Conservation (phyloP, 37 sponge, comb jelly and placozoan species). For the Halichondria panicea region DNA sequence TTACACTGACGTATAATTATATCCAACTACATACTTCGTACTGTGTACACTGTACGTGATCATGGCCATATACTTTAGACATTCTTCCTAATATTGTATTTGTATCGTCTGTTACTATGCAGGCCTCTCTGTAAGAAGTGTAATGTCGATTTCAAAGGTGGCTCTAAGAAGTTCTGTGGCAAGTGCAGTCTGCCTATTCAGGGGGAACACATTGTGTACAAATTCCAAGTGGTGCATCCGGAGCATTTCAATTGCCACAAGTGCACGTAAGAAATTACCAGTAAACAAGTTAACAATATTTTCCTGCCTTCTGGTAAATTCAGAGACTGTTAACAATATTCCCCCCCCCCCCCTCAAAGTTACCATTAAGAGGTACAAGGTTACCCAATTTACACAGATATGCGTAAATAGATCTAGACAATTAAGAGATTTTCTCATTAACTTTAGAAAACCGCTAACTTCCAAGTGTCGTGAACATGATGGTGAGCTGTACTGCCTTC, state of each 20-base stretch:
- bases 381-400: not conserved
- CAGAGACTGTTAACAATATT: too few species aligned
- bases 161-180: conserved; percentile 80
- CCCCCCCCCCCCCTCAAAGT: not conserved
- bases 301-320: not conserved
- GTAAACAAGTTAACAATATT: not conserved
- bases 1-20: too few species aligned
- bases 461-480: conserved; percentile 70
- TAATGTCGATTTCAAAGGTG: conserved; percentile 84
- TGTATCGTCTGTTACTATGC: not conserved
- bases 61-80: not conserved
- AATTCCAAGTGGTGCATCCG: conserved; percentile 84
- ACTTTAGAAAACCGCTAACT: conserved; percentile 70
- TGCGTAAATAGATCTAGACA: not conserved
- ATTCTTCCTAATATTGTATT: not conserved
- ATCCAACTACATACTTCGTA: not conserved
- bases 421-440: not conserved
- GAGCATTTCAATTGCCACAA: conserved; percentile 93
- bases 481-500: conserved; percentile 92
- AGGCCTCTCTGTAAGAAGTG: conserved; percentile 91
- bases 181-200: conserved; percentile 94
- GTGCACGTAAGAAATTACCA: conserved; percentile 66
- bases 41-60: not conserved
- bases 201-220: conserved; percentile 82
- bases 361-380: not conserved